Evolutionary conservation across 2,113 vertebrate genomes (phyloP), one percentile per base, ranked within the genome.

Genomic region (Puntigrus tetrazona): DNA sequence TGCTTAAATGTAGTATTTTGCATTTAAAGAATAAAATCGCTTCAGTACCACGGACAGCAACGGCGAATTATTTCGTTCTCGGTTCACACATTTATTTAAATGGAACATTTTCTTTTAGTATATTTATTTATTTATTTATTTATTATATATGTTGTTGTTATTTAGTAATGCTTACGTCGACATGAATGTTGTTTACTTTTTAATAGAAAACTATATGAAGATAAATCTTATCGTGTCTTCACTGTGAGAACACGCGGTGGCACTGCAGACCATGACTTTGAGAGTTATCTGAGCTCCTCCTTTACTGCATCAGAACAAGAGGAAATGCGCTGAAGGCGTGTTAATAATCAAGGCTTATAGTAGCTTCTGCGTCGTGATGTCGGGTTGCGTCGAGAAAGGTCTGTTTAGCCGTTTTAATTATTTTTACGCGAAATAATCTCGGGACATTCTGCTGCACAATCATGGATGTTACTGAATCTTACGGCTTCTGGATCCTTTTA

Each of bases 261-360:
- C 93, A 89, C 87, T 85, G 36, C 83, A 93, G 93, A 94, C 94
- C 93, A 82, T 13, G 41, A 65, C 81, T 89, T 22, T n/a, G 10
- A 81, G 36, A 65, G 67, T 0, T 1, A 3, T 22, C 5, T 20
- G 11, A 22, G 88, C 86, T 81, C 90, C 90, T 89, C 90, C 91
- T 87, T 7, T 43, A 7, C 18, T 38, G 9, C 34, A 87, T 36
- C 18, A 67, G 86, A 74, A 27, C 34, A 76, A 84, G 27, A 73
- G 18, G 41, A 76, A 45, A 59, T 34, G n/a, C 18, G 7, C n/a
- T 52, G 41, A 50, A 34, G 20, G 78, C 57, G 8, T 29, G 78
- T 25, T 20, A 45, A 27, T 41, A 31, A 29, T 18, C 41, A 69
- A 25, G 20, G 7, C 38, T 10, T 29, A 7, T 5, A 29, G 55